Base-by-base conservation (phyloP, 53 echinoderm and acorn worm genomes). In the Echinometra lucunter region DNA sequence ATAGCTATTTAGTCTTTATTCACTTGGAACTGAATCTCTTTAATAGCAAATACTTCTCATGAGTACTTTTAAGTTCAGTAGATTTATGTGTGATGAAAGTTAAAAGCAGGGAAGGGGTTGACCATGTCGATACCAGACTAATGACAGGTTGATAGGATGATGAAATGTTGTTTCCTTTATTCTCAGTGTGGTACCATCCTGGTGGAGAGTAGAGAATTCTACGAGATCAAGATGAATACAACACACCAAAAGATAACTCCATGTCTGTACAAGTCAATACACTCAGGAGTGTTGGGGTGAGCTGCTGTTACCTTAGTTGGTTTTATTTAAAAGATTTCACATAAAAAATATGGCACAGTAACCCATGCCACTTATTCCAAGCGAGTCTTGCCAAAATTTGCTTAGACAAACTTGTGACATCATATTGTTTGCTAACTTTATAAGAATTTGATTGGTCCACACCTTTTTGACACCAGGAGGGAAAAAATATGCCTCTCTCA, bases 161-260 rank as follows among this genome's bases (percentile, higher is more conserved):
- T 53, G 13, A 11, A 53, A 53, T 53, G 1, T 53, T 53, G 9
- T 53, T 88, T 2, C 44, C 18, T 1, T 58, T 25, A 23, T 70
- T 44, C 66, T 40, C 19, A 94, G 94, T 94, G 40, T 94, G 94
- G 94, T 94, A 94, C 85, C 94, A 94, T 83, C 58, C 66, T 35
- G 94, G 94, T 21, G 94, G 94, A 38, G 94, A 94, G 34, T 66
- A 94, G 85, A 82, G 94, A 44, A 94, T 94, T 25, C 25, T 94
- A 40, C 53, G 94, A 38, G 94, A 94, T 58, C 94, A 94, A 27
- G 94, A 94, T 94, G 94, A 94, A 94, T 94, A 58, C 87, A 94
- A 94, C 66, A 58, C 83, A 42, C 94, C 83, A 27, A 18, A 12
- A 37, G 9, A 94, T 66, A 63, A 28, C 40, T n/a, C 27, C 1